Percentiles rank a stretch among this genome's conserved stretches.
Conservation (phyloP, 2,797 vertebrate species). For the Diplodus puntazzo region DNA sequence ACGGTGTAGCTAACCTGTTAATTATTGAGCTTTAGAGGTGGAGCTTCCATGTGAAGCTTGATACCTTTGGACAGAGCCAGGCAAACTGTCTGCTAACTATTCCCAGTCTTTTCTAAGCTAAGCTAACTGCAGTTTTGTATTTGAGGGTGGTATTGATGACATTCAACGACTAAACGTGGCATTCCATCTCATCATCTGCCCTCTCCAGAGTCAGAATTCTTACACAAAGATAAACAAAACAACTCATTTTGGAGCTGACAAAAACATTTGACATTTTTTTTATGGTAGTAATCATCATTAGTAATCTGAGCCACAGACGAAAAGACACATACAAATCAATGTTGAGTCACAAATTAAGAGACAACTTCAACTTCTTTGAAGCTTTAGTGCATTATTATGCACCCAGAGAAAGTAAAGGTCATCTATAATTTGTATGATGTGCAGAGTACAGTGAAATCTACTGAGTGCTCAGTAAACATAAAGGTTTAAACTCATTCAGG, state of each 20-base stretch:
- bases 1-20: neutral
- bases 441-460: constrained; percentile 12
- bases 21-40: neutral
- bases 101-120: neutral
- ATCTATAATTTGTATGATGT: neutral
- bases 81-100: neutral
- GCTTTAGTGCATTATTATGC: neutral
- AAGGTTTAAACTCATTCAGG: constrained; percentile 10
- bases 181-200: no score
- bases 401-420: neutral
- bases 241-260: no score
- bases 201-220: no score
- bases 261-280: no score
- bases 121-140: neutral
- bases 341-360: neutral
- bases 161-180: no score
- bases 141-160: no score
- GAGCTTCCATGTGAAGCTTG: neutral
- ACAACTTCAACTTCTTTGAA: neutral
- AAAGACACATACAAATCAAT: neutral
- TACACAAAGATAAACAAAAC: no score
- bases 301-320: no score
- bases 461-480: constrained; percentile 2
- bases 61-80: neutral
- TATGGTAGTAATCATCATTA: neutral